Evolutionary conservation across 2,888 invertebrate genomes (phyloP), one percentile per base, ranked within the genome.

Genomic region (Seira ritae): DNA sequence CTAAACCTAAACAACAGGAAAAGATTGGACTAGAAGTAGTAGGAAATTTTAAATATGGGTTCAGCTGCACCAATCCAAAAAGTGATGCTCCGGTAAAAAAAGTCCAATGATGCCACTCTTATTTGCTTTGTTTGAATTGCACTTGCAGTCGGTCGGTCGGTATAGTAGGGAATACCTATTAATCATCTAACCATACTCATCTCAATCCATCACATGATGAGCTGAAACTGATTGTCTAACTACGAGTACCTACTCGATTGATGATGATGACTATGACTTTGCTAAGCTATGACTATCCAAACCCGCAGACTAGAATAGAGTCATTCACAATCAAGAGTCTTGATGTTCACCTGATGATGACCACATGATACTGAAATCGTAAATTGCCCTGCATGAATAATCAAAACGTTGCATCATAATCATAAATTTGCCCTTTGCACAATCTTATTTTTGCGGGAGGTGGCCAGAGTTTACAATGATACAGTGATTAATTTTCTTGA

Each of bases 151-250:
- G 12, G 4, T 42, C 42, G 4, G 42, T 23, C 22, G 55, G 66
- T 42, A 23, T 70, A 20, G 66, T 72, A 71, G 79, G 79, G 46
- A 79, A 79, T 66, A 67, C 71, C 79, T 22, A 42, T 72, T 79
- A 65, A 72, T 79, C 79, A 79, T 68, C n/a, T 42, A 12, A 42
- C 4, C 12, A 42, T 42, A 42, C 4, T 42, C 42, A 42, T 42
- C 12, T 42, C n/a, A n/a, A n/a, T n/a, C n/a, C n/a, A n/a, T n/a
- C n/a, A n/a, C n/a, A n/a, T n/a, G n/a, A 12, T 42, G 12, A 12
- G 12, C 42, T 42, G 6, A 12, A 8, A 42, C 42, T 42, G 12
- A 8, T 8, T 42, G 42, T 12, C 42, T 42, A 42, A 42, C 42
- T 42, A 42, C 4, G 12, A 42, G 42, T 42, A 42, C 42, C 12